Conservation (phyloP, 2,113 vertebrate species). For the Tragelaphus scriptus region DNA sequence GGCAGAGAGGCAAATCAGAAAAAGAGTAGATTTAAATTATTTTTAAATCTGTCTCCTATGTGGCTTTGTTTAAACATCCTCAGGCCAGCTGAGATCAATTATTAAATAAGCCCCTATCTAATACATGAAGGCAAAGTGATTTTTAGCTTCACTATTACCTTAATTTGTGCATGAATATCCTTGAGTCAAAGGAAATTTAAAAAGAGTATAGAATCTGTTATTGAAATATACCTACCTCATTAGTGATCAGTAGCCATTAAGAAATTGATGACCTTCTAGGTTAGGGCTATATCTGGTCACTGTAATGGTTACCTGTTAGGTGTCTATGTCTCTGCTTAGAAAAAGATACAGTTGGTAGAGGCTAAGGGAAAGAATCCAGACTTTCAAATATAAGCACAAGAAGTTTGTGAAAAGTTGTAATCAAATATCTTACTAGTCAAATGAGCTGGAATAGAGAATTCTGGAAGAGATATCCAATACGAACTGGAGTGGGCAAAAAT, state of each 20-base stretch:
- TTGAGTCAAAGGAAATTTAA: background rate
- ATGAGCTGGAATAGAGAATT: background rate
- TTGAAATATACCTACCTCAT: background rate
- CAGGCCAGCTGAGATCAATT: background rate
- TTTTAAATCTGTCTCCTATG: background rate
- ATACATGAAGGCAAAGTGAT: background rate
- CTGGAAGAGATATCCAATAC: background rate
- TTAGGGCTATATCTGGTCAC: background rate
- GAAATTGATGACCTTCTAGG: background rate
- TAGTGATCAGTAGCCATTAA: background rate
- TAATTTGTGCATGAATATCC: slow-evolving; percentile 33
- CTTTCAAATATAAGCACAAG: background rate
- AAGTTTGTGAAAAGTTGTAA: background rate
- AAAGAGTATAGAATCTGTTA: background rate
- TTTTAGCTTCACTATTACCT: slow-evolving; percentile 16
- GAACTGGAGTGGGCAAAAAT: background rate
- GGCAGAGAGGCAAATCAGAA: background rate
- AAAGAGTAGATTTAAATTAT: slow-evolving; percentile 29
- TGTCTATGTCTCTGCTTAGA: background rate
- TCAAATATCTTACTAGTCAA: background rate
- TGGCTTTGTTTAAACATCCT: slow-evolving; percentile 20
- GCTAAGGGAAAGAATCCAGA: background rate
- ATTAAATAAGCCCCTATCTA: slow-evolving; percentile 35
- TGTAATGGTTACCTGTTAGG: background rate
- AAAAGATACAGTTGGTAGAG: background rate